These are phyloP conservation scores for Pyrrhura leucotis DNA, from an alignment of 2,797 vertebrate genomes.

Conservation along the genomic window DNA sequence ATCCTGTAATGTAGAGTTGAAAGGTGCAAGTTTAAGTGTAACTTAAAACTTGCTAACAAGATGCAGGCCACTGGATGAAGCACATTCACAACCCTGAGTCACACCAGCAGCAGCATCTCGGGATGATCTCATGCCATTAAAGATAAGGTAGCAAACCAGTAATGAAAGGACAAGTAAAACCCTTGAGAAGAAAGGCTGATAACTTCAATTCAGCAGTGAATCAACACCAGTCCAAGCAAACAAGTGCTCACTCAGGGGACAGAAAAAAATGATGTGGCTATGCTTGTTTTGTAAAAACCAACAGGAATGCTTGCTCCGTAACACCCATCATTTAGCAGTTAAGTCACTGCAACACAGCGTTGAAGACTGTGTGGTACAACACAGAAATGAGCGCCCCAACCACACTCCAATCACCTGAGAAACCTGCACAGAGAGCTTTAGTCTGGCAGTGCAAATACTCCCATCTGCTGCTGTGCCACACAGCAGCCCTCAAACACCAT, in stretches of 20 bases:
- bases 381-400: not conserved
- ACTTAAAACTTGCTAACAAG: not conserved
- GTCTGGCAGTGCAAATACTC: not conserved
- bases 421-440: not conserved
- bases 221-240: not conserved
- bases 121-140: not conserved
- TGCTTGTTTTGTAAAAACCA: not conserved
- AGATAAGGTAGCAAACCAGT: not conserved
- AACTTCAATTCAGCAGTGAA: not conserved
- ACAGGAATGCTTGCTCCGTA: not conserved
- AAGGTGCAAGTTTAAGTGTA: not conserved
- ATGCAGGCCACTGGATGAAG: not conserved
- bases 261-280: not conserved
- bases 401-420: not conserved
- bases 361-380: not conserved
- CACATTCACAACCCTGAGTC: not conserved
- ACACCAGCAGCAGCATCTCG: not conserved
- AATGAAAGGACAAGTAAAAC: not conserved
- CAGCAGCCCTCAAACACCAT: not conserved
- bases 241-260: not conserved
- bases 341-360: not conserved
- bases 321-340: not conserved
- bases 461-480: not conserved
- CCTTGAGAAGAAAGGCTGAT: not conserved
- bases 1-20: not conserved